A percentile compares a stretch with the other conserved stretches of the same genome.
Conservation (phyloP, 2,797 vertebrate species). For the Mionectes olivaceus region DNA sequence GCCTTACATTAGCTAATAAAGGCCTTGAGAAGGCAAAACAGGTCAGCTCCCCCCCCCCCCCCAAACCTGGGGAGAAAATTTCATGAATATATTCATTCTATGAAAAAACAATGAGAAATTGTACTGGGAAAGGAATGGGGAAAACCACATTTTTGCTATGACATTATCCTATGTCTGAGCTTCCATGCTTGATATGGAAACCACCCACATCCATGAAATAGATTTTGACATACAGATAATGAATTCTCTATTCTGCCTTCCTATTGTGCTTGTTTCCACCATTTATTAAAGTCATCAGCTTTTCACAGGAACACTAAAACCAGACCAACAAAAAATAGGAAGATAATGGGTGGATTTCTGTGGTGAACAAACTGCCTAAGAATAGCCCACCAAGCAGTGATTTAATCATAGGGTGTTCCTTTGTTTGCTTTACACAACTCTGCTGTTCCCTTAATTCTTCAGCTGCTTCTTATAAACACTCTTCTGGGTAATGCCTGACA, state of each 20-base stretch:
- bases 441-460: neutral
- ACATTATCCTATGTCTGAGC: neutral
- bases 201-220: neutral
- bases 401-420: neutral
- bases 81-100: slow-evolving; percentile 29
- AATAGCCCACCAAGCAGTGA: neutral
- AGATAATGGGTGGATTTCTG: slow-evolving; percentile 7
- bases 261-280: neutral
- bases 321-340: neutral
- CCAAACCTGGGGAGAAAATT: neutral
- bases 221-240: neutral
- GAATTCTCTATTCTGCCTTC: slow-evolving; percentile 1
- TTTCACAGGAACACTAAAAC: neutral
- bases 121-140: neutral
- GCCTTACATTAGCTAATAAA: neutral
- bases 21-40: slow-evolving; percentile 14
- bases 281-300: slow-evolving; percentile 13
- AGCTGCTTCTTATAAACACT: slow-evolving; percentile 20
- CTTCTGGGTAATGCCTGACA: slow-evolving; percentile 12
- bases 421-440: slow-evolving; percentile 23
- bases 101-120: slow-evolving; percentile 10
- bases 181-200: neutral
- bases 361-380: neutral
- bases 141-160: neutral
- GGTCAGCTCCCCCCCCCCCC: no score